A percentile compares a stretch with the other conserved stretches of the same genome.
These are phyloP conservation scores for Drosophila yakuba DNA, from an alignment of 1,140 invertebrate genomes.

Conservation along the genomic window DNA sequence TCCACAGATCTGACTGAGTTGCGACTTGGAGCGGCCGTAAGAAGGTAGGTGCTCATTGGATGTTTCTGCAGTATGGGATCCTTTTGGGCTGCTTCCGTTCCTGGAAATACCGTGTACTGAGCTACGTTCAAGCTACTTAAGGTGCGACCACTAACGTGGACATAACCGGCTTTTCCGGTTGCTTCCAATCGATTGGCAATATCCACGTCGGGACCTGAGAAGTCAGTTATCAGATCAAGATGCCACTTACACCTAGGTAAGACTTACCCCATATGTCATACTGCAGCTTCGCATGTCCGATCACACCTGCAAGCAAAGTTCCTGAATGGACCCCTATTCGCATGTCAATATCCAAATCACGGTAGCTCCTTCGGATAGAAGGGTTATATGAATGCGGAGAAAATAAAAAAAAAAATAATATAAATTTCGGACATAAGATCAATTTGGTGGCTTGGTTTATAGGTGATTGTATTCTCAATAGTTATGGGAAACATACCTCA, in stretches of 20 bases:
- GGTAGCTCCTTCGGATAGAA: slow-evolving; percentile 86
- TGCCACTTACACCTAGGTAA: neutral
- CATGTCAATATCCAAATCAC: slow-evolving; percentile 95
- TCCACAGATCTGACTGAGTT: neutral
- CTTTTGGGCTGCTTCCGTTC: neutral
- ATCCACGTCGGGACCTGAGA: slow-evolving; percentile 89
- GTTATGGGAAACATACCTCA: slow-evolving; percentile 84
- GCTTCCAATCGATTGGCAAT: slow-evolving; percentile 98
- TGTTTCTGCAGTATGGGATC: slow-evolving; percentile 11
- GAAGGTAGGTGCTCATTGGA: slow-evolving; percentile 10
- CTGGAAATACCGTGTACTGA: neutral
- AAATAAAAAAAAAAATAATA: no score
- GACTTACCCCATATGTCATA: slow-evolving; percentile 95
- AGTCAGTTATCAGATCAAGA: neutral
- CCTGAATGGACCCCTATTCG: slow-evolving; percentile 97
- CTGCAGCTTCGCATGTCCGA: slow-evolving; percentile 97
- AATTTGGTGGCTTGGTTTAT: neutral
- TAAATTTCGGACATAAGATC: no score
- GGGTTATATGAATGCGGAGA: no score
- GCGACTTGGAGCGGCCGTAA: neutral
- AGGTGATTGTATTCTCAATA: neutral
- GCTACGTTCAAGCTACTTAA: neutral
- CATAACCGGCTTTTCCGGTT: slow-evolving; percentile 93
- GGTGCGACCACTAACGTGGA: slow-evolving; percentile 73
- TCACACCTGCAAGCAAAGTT: slow-evolving; percentile 93